Percentiles rank a stretch among this genome's conserved stretches.
Conservation (phyloP, 2,888 invertebrate species). For the Bimastos eiseni region DNA sequence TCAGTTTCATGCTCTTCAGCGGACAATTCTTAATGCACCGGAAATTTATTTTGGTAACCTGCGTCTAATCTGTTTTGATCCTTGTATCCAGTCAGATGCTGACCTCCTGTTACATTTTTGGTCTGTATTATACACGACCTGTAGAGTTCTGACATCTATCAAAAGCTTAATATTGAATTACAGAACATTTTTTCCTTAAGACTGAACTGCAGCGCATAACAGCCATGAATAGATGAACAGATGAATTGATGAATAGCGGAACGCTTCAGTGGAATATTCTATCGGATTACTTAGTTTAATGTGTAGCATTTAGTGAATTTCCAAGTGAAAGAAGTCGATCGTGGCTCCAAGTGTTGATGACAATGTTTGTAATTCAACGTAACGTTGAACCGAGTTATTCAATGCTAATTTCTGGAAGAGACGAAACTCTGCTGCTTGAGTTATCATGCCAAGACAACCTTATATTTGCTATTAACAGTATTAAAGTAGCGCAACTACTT, state of each 20-base stretch:
- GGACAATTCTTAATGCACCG: too few species aligned
- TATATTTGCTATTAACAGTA: not conserved
- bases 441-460: not conserved
- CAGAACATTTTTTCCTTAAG: not conserved
- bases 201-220: not conserved
- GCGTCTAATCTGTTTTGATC: too few species aligned
- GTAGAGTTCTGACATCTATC: not conserved
- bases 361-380: not conserved
- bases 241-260: too few species aligned
- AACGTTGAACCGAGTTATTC: not conserved
- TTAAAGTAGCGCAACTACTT: not conserved
- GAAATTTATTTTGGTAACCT: too few species aligned
- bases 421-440: not conserved
- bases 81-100: not conserved
- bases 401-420: not conserved
- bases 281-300: too few species aligned
- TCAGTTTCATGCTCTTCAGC: too few species aligned
- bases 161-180: slow-evolving; percentile 13
- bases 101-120: not conserved
- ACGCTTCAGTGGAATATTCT: too few species aligned
- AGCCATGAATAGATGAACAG: not conserved
- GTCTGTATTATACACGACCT: not conserved
- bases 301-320: not conserved
- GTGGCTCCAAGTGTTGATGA: not conserved
- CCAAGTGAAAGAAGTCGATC: not conserved